A percentile compares a stretch with the other conserved stretches of the same genome.
Evolutionary conservation across 1,140 invertebrate genomes (phyloP).

Genomic region (Agraylea sexmaculata): DNA sequence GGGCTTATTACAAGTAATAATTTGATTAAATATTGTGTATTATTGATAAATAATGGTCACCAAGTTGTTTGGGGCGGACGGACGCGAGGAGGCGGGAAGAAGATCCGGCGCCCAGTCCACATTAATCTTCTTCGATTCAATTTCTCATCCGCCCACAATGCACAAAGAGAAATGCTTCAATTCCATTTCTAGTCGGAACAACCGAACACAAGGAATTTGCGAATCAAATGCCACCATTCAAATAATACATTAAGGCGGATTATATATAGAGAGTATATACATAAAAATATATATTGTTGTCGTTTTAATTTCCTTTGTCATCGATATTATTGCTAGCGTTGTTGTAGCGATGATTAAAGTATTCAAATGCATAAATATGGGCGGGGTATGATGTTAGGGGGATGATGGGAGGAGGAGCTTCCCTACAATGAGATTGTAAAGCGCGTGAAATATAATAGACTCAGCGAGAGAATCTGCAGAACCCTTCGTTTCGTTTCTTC

Average conservation of each 20-base stretch:
- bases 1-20: too few relatives aligned
- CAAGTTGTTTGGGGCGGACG: too few relatives aligned
- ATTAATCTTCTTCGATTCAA: constrained; percentile 18
- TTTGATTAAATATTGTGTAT: too few relatives aligned
- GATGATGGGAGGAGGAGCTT: neutral
- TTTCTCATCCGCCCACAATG: constrained; percentile 21
- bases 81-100: neutral
- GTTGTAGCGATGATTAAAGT: too few relatives aligned
- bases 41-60: too few relatives aligned
- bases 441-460: constrained; percentile 15
- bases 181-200: constrained; percentile 18
- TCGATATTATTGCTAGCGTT: too few relatives aligned
- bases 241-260: too few relatives aligned
- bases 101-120: neutral
- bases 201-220: constrained; percentile 4
- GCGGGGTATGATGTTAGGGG: too few relatives aligned
- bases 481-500: constrained; percentile 1
- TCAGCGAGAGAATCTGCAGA: constrained; percentile 4
- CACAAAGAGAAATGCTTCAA: constrained; percentile 21
- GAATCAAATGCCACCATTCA: neutral
- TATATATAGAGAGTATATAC: too few relatives aligned
- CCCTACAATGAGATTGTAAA: constrained; percentile 9
- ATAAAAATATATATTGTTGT: too few relatives aligned
- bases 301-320: too few relatives aligned
- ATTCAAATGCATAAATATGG: too few relatives aligned